Base-by-base conservation (phyloP, 2,113 vertebrate genomes). In the Hippocampus barbouri region DNA sequence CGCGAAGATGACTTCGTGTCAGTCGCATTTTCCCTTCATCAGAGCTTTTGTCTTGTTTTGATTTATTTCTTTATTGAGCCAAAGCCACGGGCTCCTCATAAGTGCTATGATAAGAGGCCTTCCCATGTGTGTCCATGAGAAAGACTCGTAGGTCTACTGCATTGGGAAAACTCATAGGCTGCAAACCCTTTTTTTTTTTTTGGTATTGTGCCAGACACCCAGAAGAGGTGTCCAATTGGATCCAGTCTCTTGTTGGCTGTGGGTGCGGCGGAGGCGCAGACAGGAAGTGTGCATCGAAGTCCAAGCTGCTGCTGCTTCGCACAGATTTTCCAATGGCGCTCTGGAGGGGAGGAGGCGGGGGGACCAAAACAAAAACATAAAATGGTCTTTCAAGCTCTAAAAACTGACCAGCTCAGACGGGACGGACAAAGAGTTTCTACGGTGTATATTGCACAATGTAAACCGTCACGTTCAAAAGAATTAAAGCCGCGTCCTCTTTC, bases 31-130 rank as follows among this genome's bases (percentile, higher is more conserved):
- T 86, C 84, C 85, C 89, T 88, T 91, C 86, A 74, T 86, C 83
- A 83, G 81, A 54, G 63, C 61, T 72, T 65, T 81, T 76, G 57
- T 73, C 76, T 60, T 61, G 74, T 66, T 54, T 68, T 70, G 75
- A 56, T 83, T 47, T 60, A 78, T 85, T 79, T 83, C 68, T 90
- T 90, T 89, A 87, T 90, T 90, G 89, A 90, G 86, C 91, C 87
- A 88, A 91, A 93, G 88, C 79, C 65, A 86, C 79, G 80, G 83
- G 86, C 88, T 90, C 87, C 83, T 90, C 81, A 80, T 93, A 93
- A 93, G 92, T 93, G 92, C 92, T 93, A 87, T 91, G 88, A 90
- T 90, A 89, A 91, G 90, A 85, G 80, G 89, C 86, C 85, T 78
- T 87, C 80, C 84, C 84, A 75, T 84, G 78, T 90, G 88, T 85